Conservation (phyloP, 2,888 invertebrate species). For the Leistus spinibarbis region DNA sequence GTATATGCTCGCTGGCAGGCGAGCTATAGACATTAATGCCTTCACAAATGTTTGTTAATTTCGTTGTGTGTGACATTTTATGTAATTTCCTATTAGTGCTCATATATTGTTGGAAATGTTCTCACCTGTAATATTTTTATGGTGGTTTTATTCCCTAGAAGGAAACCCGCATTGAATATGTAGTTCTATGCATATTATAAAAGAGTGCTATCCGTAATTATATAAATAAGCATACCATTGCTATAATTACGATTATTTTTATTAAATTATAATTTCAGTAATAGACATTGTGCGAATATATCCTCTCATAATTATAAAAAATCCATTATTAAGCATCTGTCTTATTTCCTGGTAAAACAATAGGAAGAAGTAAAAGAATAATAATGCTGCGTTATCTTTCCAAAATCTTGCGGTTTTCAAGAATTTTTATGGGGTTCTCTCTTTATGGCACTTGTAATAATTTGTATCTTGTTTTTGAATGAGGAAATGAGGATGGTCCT, state of each 20-base stretch:
- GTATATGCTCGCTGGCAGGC: too few relatives aligned
- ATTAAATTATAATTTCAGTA: slow-evolving; percentile 16
- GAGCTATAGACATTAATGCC: too few relatives aligned
- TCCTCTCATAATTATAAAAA: slow-evolving; percentile 14
- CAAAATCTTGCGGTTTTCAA: slow-evolving; percentile 17
- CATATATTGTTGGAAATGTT: background rate
- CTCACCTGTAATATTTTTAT: slow-evolving; percentile 6
- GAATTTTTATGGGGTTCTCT: slow-evolving; percentile 12
- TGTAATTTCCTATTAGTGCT: background rate
- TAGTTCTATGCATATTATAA: slow-evolving; percentile 1
- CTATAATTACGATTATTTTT: slow-evolving; percentile 19
- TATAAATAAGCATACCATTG: slow-evolving; percentile 32
- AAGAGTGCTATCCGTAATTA: slow-evolving; percentile 31
- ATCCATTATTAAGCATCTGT: slow-evolving; percentile 9
- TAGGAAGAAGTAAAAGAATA: slow-evolving; percentile 9
- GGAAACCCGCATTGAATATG: slow-evolving; percentile 7
- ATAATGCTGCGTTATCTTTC: slow-evolving; percentile 14
- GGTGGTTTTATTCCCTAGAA: slow-evolving; percentile 15
- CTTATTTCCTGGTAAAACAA: background rate
- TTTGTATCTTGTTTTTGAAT: background rate
- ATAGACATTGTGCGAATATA: slow-evolving; percentile 1
- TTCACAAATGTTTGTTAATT: too few relatives aligned
- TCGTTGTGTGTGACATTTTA: background rate
- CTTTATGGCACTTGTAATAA: too few relatives aligned
- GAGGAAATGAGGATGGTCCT: slow-evolving; percentile 12